phyloP scores from a whole-genome alignment of 2,797 vertebrate species.

The Microhierax caerulescens region DNA sequence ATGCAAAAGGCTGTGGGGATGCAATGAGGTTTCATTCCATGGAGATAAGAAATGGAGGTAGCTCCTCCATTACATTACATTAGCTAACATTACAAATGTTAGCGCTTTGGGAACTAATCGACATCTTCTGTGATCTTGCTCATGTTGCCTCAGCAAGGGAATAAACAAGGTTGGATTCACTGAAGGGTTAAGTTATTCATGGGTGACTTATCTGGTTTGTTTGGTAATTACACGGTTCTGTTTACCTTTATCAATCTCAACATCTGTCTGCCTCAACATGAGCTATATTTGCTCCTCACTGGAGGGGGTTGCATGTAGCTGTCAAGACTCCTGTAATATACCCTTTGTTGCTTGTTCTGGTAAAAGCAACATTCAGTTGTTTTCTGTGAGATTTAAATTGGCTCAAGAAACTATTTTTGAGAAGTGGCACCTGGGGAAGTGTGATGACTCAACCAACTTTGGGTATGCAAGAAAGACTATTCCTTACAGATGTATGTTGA shows the following conservation, averaged over 20 bases:
- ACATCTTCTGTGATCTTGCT: background rate
- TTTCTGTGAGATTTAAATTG: background rate
- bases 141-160: background rate
- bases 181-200: slow-evolving; percentile 48
- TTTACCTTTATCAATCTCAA: slow-evolving; percentile 51
- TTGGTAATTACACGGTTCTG: slow-evolving; percentile 13
- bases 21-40: background rate
- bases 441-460: background rate
- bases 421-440: background rate
- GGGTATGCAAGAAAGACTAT: background rate
- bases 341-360: background rate
- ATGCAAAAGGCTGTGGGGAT: background rate
- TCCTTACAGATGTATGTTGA: background rate
- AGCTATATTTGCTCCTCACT: slow-evolving; percentile 29
- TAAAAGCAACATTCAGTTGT: background rate
- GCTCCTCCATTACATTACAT: no score
- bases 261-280: slow-evolving; percentile 34
- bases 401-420: background rate
- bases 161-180: background rate
- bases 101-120: background rate
- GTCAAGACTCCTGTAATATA: background rate
- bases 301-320: background rate
- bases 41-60: background rate
- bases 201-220: slow-evolving; percentile 16
- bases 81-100: background rate